Evolutionary conservation across 2,888 invertebrate species (phyloP), one percentile per base, ranked within the genome.

Genomic region (Drosophila cyrtoloma): DNA sequence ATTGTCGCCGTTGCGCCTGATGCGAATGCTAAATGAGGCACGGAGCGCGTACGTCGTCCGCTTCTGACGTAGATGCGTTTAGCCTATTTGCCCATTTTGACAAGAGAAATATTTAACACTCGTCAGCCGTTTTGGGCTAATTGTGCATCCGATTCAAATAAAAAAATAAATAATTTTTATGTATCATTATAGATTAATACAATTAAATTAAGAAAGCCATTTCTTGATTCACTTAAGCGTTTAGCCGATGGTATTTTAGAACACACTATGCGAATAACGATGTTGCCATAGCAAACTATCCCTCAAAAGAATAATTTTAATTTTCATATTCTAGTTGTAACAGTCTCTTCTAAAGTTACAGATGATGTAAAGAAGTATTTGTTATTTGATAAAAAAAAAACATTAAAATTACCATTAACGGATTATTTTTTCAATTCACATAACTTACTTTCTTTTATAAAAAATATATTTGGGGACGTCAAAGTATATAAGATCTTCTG

Each of bases 1-100:
- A 65, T 67, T 62, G 68, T 57, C 65, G 71, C 51, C 65, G 56
- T 19, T 42, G 28, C 53, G 32, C 62, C 80, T 79, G 81, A 14
- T 26, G 14, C 33, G 86, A 70, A 89, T 89, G 44, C 57, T 19
- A 69, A 84, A 84, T 86, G 60, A 84, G 79, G 7, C 19, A 6
- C 1, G 22, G 39, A 79, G 52, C 87, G 89, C 87, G 87, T 86
- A 82, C 89, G 85, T 76, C 51, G 74, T 30, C 42, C 53, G 69
- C 61, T 72, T 75, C 59, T 66, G 74, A 84, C 66, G 71, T 74
- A 65, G 35, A 28, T 28, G 37, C 12, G 35, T 19, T 30, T 71
- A 79, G 71, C 62, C 75, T 55, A 87, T 71, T 88, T 76, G 65
- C 63, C 69, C 51, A 83, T 73, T 66, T 73, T 16, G 55, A 26